Percentiles rank a stretch among this genome's conserved stretches.
Conservation (phyloP, 2,888 invertebrate genomes). For the Caenorhabditis uteleia region DNA sequence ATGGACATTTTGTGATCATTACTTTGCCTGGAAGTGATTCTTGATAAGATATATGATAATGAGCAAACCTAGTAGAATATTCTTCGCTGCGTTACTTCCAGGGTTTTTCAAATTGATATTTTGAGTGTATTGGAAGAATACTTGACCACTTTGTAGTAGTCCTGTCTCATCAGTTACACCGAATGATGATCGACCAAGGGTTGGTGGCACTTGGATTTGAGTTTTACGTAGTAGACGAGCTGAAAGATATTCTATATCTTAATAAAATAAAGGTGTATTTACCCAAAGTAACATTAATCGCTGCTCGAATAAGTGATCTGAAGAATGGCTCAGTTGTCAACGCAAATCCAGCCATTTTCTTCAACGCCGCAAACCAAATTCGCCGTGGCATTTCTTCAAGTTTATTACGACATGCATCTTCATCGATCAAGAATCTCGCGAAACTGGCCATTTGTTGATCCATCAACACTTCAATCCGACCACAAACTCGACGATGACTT, state of each 20-base stretch:
- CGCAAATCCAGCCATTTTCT: conserved; percentile 34
- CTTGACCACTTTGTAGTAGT: conserved; percentile 57
- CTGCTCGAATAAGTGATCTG: conserved; percentile 58
- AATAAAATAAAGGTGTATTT: neutral
- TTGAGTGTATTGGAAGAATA: conserved; percentile 61
- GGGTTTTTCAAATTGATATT: conserved; percentile 31
- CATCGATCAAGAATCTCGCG: conserved; percentile 50
- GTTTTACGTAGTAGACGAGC: conserved; percentile 27
- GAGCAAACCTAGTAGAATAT: neutral
- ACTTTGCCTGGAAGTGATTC: too few relatives aligned
- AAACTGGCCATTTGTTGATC: conserved; percentile 54
- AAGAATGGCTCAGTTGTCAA: conserved; percentile 62
- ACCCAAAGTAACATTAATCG: conserved; percentile 44
- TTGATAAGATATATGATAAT: conserved; percentile 14
- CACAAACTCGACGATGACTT: conserved; percentile 49
- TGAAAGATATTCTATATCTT: neutral
- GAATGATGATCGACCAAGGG: conserved; percentile 57
- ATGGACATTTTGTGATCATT: conserved; percentile 72
- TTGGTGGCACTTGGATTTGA: conserved; percentile 42
- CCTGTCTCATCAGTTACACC: conserved; percentile 66
- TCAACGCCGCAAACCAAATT: conserved; percentile 36
- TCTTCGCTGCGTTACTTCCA: conserved; percentile 2
- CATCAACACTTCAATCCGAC: conserved; percentile 59
- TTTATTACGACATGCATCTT: conserved; percentile 45
- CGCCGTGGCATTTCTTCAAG: conserved; percentile 51